A percentile compares a stretch with the other conserved stretches of the same genome.
These are phyloP conservation scores for Slavum lentiscoides DNA, from an alignment of 2,888 invertebrate species.

Conservation along the genomic window DNA sequence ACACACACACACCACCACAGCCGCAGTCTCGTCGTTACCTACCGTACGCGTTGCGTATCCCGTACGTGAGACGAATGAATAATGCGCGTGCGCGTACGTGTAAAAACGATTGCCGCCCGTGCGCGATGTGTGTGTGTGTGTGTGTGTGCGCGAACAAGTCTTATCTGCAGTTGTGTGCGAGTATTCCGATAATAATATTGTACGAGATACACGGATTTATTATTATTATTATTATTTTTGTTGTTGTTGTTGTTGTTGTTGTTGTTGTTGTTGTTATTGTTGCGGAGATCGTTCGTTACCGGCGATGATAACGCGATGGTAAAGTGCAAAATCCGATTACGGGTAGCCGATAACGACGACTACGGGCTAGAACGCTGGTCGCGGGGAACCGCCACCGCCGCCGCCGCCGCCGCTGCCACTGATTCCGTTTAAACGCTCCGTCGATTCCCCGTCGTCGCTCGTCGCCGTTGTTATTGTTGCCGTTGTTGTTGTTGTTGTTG, in stretches of 20 bases:
- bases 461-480: not conserved
- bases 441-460: not conserved
- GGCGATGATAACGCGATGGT: not conserved
- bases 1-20: no score
- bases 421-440: not conserved
- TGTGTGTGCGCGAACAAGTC: constrained; percentile 3
- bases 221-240: no score
- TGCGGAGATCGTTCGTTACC: not conserved
- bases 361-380: not conserved
- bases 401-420: not conserved
- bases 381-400: not conserved
- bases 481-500: not conserved
- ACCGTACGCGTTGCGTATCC: no score
- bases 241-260: no score
- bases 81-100: no score
- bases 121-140: not conserved
- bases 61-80: no score
- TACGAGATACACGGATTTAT: not conserved
- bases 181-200: not conserved
- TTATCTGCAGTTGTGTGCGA: not conserved
- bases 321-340: not conserved
- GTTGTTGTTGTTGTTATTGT: no score
- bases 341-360: not conserved
- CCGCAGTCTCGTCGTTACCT: no score
- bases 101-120: no score